Evolutionary conservation across 1,140 invertebrate genomes (phyloP).

Genomic region (Tetranychus cinnabarinus): DNA sequence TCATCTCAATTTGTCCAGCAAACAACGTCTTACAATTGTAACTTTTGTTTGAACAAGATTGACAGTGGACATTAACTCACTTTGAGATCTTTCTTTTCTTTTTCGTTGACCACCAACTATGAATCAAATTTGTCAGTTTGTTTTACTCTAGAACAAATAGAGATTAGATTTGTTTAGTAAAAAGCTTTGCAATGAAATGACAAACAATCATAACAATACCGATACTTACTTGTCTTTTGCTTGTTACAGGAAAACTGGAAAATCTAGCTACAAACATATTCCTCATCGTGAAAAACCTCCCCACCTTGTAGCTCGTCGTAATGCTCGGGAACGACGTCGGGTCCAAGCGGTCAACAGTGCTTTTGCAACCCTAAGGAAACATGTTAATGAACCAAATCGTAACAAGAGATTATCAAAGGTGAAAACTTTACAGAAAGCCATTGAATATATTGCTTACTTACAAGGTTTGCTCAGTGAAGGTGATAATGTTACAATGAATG

Average conservation of each 20-base stretch:
- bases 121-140: too few relatives aligned
- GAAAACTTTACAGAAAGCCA: constrained; percentile 20
- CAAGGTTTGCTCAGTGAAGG: constrained; percentile 13
- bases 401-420: constrained; percentile 21
- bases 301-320: constrained; percentile 29
- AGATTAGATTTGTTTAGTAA: too few relatives aligned
- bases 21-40: too few relatives aligned
- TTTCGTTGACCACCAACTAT: too few relatives aligned
- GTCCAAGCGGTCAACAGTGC: constrained; percentile 32
- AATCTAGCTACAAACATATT: constrained; percentile 19
- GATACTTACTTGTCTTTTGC: not conserved
- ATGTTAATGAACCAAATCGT: constrained; percentile 21
- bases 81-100: too few relatives aligned
- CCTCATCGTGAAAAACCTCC: constrained; percentile 25
- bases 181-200: too few relatives aligned
- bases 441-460: constrained; percentile 19
- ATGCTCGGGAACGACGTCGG: constrained; percentile 29
- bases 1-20: too few relatives aligned
- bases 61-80: too few relatives aligned
- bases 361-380: constrained; percentile 25
- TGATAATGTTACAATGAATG: too few relatives aligned
- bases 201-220: too few relatives aligned
- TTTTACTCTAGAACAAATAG: too few relatives aligned
- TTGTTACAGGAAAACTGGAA: constrained; percentile 3
- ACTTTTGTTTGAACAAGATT: too few relatives aligned